Base-by-base conservation (phyloP, 2,113 vertebrate genomes). In the Telmatochromis bifrenatus region DNA sequence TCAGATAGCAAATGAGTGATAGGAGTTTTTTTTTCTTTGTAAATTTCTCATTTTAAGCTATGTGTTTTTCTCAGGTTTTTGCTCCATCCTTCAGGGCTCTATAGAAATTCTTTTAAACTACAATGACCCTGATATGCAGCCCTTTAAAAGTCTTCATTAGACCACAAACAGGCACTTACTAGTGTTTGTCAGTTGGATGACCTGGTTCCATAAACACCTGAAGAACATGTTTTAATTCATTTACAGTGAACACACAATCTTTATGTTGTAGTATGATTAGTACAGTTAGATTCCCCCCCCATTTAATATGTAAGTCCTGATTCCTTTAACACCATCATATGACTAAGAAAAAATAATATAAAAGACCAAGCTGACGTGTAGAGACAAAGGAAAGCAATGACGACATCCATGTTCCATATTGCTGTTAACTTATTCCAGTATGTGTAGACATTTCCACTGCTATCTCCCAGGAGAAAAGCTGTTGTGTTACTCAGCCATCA, bases 361-460 rank as follows among this genome's bases (percentile, higher is more conserved):
- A 81, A 65, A 47, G 14, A 47, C 7, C n/a, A 26, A 12, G 14
- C 33, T 33, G 39, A 73, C 3, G n/a, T 54, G 73, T 56, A 13
- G 45, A 37, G 19, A 83, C 33, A 90, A 85, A 87, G 79, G 60
- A 84, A 88, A 81, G 35, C 75, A 62, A 28, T 87, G 87, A 90
- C 4, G 17, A 14, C 80, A 86, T 81, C 35, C 21, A 62, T 82
- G 79, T 89, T 93, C 86, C 85, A 90, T 87, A 82, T 73, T 79
- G 81, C 56, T 55, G 86, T 87, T 89, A 56, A 87, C 49, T 89
- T 87, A 68, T 90, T 93, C 93, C 87, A 93, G 23, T 85, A 9
- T 90, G 56, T 60, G 37, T 49, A 56, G 60, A 21, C 65, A 54
- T 94, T 93, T 93, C 90, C 91, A 90, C 35, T 75, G 82, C 56